Percentiles rank a stretch among this genome's conserved stretches.
Conservation (phyloP, 1,140 invertebrate genomes). For the Achroia grisella region DNA sequence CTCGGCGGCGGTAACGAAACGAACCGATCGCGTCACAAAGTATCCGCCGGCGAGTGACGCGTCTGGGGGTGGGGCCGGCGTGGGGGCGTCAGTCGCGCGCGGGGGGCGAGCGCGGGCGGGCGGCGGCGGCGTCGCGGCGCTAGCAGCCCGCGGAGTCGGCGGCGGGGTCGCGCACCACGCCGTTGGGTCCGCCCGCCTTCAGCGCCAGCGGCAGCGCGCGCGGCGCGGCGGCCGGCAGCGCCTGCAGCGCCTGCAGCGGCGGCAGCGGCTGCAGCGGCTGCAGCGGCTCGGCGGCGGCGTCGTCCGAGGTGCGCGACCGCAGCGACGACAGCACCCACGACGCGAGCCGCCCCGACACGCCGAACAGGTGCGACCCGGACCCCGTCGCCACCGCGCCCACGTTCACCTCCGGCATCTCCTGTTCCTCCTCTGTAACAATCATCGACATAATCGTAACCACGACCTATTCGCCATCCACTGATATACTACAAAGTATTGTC, state of each 20-base stretch:
- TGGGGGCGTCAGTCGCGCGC: background rate
- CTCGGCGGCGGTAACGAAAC: too few species aligned
- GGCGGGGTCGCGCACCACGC: slow-evolving; percentile 16
- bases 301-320: slow-evolving; percentile 43
- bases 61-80: too few species aligned
- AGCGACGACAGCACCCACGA: slow-evolving; percentile 64
- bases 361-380: slow-evolving; percentile 64
- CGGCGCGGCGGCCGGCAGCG: slow-evolving; percentile 11
- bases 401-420: slow-evolving; percentile 48
- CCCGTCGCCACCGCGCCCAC: slow-evolving; percentile 62
- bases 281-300: slow-evolving; percentile 61
- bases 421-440: slow-evolving; percentile 47
- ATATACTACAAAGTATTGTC: slow-evolving; percentile 14
- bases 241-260: slow-evolving; percentile 4
- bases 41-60: too few species aligned
- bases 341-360: slow-evolving; percentile 59
- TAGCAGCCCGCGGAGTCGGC: slow-evolving; percentile 20
- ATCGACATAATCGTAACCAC: too few species aligned
- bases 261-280: slow-evolving; percentile 30
- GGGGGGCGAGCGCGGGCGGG: slow-evolving; percentile 11
- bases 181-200: slow-evolving; percentile 13
- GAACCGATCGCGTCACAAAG: too few species aligned
- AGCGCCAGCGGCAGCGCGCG: slow-evolving; percentile 10
- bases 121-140: slow-evolving; percentile 3
- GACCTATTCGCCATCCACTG: slow-evolving; percentile 11